These are phyloP conservation scores for Lates calcarifer DNA, from an alignment of 2,113 vertebrate species.

Conservation along the genomic window DNA sequence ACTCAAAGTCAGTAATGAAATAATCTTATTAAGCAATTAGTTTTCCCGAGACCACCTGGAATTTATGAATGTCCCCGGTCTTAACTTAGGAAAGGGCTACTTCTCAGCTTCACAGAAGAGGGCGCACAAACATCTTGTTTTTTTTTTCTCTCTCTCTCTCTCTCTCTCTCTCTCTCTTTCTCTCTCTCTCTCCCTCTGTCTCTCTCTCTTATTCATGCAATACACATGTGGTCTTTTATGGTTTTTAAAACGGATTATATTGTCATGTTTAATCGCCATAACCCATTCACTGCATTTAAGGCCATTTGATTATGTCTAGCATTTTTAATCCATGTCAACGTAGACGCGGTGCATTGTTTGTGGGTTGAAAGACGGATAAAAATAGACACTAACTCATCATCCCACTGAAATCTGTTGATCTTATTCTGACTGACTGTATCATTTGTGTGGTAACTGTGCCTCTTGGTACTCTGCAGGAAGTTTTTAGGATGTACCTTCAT, in stretches of 20 bases:
- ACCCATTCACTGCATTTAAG: conserved; percentile 8
- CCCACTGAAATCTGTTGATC: conserved; percentile 32
- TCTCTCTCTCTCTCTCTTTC: background rate
- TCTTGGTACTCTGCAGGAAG: background rate
- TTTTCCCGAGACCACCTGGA: background rate
- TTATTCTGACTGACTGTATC: background rate
- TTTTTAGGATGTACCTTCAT: background rate
- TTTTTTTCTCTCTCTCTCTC: background rate
- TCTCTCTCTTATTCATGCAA: background rate
- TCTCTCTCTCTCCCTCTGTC: background rate
- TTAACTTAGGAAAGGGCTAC: background rate
- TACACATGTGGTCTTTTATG: conserved; percentile 7
- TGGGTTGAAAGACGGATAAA: conserved; percentile 14
- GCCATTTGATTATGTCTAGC: conserved; percentile 17
- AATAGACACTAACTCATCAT: conserved; percentile 47
- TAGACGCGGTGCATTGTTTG: conserved; percentile 12
- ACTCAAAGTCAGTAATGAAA: background rate
- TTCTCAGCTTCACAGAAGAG: conserved; percentile 62
- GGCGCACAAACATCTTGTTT: conserved; percentile 58
- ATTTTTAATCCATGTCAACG: conserved; percentile 44
- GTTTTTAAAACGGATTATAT: conserved; percentile 27
- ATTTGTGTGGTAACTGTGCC: background rate
- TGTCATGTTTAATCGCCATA: conserved; percentile 22
- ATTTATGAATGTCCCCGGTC: background rate
- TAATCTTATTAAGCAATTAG: background rate